Evolutionary conservation across 2,888 invertebrate genomes (phyloP), one percentile per base, ranked within the genome.

Genomic region (Drosophila kambysellisi): DNA sequence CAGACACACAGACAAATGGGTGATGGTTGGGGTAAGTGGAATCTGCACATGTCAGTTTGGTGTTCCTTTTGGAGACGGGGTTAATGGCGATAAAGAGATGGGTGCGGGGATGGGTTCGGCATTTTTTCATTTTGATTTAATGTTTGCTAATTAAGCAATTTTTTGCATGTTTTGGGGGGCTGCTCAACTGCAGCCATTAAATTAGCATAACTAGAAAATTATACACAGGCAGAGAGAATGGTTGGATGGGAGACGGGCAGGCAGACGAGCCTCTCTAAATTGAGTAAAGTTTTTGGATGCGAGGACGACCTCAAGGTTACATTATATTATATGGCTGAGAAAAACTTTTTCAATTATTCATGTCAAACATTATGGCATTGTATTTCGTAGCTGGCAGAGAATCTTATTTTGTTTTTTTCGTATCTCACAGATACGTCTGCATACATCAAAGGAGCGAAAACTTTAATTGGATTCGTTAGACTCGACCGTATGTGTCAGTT

Each of bases 201-300:
- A 87, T 87, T 90, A 88, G 90, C 87, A 87, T 87, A 90, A 87
- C 87, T 87, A 87, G 90, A 81, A 75, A 88, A 87, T 88, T 88
- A 89, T 81, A 81, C 84, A 79, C 79, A 81, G 80, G 51, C 66
- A 43, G 46, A 39, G 65, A 43, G n/a, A 58, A 29, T 29, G 70
- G 41, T 54, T 12, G n/a, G 32, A 39, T 46, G 39, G 30, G 25
- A 39, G 41, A 11, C 5, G 35, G 50, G 17, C 39, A 56, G 46
- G 12, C 57, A 62, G 56, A 48, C 56, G 29, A 63, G 67, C 60
- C 62, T 58, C 62, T 58, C 69, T 57, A 72, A 76, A 81, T 76
- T 81, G 65, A 67, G 73, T 33, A 74, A 80, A 86, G 70, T 75
- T 80, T 78, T 59, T 32, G 65, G 67, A 39, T 46, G n/a, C 48